These are phyloP conservation scores for Pocillopora damicornis DNA, from an alignment of 64 coral and sea anemone genomes.

Conservation along the genomic window DNA sequence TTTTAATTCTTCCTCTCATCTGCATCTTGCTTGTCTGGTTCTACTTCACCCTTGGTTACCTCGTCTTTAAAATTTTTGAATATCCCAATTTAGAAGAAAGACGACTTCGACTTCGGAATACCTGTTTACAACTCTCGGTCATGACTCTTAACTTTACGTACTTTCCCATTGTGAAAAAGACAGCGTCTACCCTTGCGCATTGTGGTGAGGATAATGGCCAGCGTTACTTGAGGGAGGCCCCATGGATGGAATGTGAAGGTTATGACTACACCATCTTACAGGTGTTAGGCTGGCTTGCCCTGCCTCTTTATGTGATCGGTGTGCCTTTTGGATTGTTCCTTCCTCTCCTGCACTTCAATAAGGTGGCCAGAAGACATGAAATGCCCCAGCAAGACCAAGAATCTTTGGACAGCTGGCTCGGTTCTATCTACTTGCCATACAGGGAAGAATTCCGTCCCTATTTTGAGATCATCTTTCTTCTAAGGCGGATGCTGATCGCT, in stretches of 20 bases:
- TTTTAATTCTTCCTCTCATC: constrained; percentile 49
- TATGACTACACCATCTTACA: constrained; percentile 25
- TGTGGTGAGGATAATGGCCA: constrained; percentile 20
- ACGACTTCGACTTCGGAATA: constrained; percentile 24
- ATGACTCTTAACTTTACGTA: constrained; percentile 65
- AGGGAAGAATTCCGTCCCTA: constrained; percentile 33
- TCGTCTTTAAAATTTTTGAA: constrained; percentile 6
- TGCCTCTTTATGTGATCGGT: constrained; percentile 45
- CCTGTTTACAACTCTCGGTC: constrained; percentile 48
- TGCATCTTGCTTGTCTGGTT: constrained; percentile 19
- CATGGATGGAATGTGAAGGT: constrained; percentile 61
- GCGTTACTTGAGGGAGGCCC: constrained; percentile 37
- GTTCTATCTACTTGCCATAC: constrained; percentile 47
- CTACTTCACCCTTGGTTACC: constrained; percentile 18
- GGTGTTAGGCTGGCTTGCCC: constrained; percentile 27
- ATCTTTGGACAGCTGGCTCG: constrained; percentile 36
- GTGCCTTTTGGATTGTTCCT: constrained; percentile 56
- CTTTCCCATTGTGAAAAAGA: constrained; percentile 61
- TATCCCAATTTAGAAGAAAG: neutral
- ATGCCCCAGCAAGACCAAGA: constrained; percentile 10
- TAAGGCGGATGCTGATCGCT: constrained; percentile 38
- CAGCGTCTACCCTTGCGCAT: constrained; percentile 39
- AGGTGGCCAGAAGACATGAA: neutral
- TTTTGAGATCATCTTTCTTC: constrained; percentile 38
- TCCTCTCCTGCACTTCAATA: constrained; percentile 23